These are phyloP conservation scores for Phortica magna DNA, from an alignment of 2,888 invertebrate species.

Conservation along the genomic window DNA sequence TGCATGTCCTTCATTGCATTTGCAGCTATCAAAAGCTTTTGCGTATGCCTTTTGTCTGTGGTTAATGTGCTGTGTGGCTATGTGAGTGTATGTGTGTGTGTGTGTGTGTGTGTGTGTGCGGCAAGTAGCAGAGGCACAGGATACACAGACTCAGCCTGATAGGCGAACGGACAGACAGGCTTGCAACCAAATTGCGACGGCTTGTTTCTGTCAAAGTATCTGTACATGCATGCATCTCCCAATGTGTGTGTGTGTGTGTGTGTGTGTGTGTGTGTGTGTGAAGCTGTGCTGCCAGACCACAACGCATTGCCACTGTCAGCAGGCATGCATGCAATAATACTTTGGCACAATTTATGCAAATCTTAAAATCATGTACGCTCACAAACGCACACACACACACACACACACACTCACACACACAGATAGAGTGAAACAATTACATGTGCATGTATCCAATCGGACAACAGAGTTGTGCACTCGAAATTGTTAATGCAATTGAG, in stretches of 20 bases:
- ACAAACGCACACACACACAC: no score
- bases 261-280: neutral
- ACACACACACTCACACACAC: no score
- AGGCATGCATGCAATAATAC: neutral
- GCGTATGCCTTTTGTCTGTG: no score
- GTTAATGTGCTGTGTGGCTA: neutral
- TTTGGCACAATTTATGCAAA: neutral
- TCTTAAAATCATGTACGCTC: neutral
- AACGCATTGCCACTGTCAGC: neutral
- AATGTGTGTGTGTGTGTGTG: constrained; percentile 2
- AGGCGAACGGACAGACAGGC: constrained; percentile 33
- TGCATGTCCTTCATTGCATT: no score
- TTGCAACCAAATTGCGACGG: neutral
- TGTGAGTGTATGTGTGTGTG: constrained; percentile 18
- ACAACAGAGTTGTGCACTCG: no score
- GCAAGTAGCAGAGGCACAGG: constrained; percentile 36
- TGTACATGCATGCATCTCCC: constrained; percentile 56
- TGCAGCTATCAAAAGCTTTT: no score
- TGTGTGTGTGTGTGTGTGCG: constrained; percentile 9
- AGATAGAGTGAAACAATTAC: no score
- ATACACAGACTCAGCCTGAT: constrained; percentile 39
- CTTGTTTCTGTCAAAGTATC: constrained; percentile 35
- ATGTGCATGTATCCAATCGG: no score
- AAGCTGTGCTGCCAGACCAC: no score
- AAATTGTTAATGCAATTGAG: no score